These are phyloP conservation scores for Itoplectis maculator DNA, from an alignment of 2,888 invertebrate genomes.

Conservation along the genomic window DNA sequence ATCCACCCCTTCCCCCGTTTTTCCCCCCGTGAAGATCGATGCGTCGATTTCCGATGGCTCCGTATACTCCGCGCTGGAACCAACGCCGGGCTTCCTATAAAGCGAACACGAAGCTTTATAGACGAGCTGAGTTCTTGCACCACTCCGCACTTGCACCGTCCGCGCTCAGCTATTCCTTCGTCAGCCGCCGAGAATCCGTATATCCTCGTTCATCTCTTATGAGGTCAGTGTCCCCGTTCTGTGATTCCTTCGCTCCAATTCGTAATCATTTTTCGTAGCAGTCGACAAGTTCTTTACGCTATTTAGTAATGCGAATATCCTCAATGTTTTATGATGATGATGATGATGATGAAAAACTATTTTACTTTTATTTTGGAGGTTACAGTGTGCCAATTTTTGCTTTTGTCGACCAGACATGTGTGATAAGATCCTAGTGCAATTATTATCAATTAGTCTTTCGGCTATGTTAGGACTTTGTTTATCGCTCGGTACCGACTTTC, in stretches of 20 bases:
- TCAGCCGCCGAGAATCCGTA: slow-evolving; percentile 23
- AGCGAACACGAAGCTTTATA: slow-evolving; percentile 52
- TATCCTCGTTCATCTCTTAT: slow-evolving; percentile 21
- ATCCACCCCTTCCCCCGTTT: slow-evolving; percentile 59
- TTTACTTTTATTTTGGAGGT: too few relatives aligned
- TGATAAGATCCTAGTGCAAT: too few relatives aligned
- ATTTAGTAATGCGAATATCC: too few relatives aligned
- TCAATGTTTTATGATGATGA: too few relatives aligned
- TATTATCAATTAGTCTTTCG: too few relatives aligned
- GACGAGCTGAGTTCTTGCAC: slow-evolving; percentile 56
- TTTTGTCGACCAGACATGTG: too few relatives aligned
- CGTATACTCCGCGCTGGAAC: slow-evolving; percentile 50
- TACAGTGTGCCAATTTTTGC: too few relatives aligned
- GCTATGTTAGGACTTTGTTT: too few relatives aligned
- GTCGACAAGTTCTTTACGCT: too few relatives aligned
- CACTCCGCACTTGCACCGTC: slow-evolving; percentile 35
- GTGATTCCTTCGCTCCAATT: background rate
- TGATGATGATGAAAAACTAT: too few relatives aligned
- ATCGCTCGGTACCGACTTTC: too few relatives aligned
- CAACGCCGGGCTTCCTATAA: slow-evolving; percentile 40
- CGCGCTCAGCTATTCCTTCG: slow-evolving; percentile 19
- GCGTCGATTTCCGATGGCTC: slow-evolving; percentile 78
- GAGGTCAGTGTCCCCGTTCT: slow-evolving; percentile 14
- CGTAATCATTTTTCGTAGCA: background rate
- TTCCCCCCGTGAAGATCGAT: slow-evolving; percentile 76